Base-by-base conservation (phyloP, 2,113 vertebrate genomes). In the Clarias batrachus region DNA sequence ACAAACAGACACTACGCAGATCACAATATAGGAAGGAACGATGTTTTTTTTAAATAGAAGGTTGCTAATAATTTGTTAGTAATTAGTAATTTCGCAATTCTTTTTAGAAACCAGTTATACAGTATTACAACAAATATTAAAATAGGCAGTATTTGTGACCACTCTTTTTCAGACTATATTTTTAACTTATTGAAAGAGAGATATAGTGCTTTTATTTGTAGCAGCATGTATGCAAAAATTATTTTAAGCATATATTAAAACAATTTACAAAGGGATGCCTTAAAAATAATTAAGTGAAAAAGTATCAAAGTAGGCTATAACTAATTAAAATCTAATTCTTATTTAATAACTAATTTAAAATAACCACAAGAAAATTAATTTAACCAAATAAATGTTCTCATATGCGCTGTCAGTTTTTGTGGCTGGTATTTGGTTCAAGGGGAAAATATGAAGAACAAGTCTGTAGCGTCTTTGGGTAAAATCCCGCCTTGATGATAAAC, bases 1-100 rank as follows among this genome's bases (percentile, higher is more conserved):
- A 87, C 83, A 71, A 85, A 80, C 88, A 89, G 86, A 87, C 82
- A 80, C 83, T 85, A 85, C 59, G 60, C 83, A n/a, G 30, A 82
- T 82, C 68, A 82, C 87, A 84, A 82, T 71, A 89, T 62, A 37
- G 86, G 68, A 87, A 86, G 48, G 63, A 77, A 70, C 17, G 48
- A 37, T 10, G 27, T 33, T 33, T 33, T 33, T 33, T 33, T 33
- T 33, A 33, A 33, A 30, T 60, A 80, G 57, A 10, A 59, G 8
- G 27, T 27, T 57, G 17, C 8, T 30, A 59, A 30, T 59, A n/a
- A 79, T 57, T 79, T 57, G 48, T 7, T 48, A 48, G 7, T 48
- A 37, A 37, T 37, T 37, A 48, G 48, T 48, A 48, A 48, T 48
- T 48, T 8, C 48, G 48, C 48, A 6, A 48, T 8, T 8, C 6